A percentile compares a stretch with the other conserved stretches of the same genome.
Evolutionary conservation across 2,888 invertebrate genomes (phyloP).

Genomic region (Mesodorylaimus sp.): DNA sequence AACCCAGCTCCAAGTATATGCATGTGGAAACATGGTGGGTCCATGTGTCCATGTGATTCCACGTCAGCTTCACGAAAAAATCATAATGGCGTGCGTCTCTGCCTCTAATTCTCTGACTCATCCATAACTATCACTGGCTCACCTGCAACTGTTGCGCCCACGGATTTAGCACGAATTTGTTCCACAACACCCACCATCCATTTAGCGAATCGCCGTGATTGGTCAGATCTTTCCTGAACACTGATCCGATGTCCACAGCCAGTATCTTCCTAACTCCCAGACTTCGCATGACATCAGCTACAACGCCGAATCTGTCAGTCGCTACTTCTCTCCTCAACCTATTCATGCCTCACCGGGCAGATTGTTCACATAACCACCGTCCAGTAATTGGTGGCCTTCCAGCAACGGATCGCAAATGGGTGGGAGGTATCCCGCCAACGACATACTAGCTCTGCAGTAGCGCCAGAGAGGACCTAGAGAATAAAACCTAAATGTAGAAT

Average conservation of each 20-base stretch:
- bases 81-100: too few species aligned
- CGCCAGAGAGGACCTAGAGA: slow-evolving; percentile 81
- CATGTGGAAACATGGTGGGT: too few species aligned
- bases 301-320: too few species aligned
- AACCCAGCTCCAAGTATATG: too few species aligned
- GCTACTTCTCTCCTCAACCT: too few species aligned
- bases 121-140: too few species aligned
- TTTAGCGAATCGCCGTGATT: slow-evolving; percentile 94
- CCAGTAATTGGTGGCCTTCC: slow-evolving; percentile 95
- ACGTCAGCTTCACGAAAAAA: too few species aligned
- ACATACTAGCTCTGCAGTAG: slow-evolving; percentile 96
- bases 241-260: slow-evolving; percentile 93
- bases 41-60: too few species aligned
- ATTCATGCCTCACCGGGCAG: slow-evolving; percentile 57
- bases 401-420: slow-evolving; percentile 89
- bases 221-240: slow-evolving; percentile 82
- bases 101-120: too few species aligned
- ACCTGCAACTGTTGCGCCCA: slow-evolving; percentile 64
- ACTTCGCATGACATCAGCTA: slow-evolving; percentile 86
- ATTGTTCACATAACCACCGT: slow-evolving; percentile 99
- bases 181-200: slow-evolving; percentile 86
- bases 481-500: too few species aligned
- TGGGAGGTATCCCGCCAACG: slow-evolving; percentile 95
- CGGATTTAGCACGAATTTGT: slow-evolving; percentile 76
- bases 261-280: slow-evolving; percentile 79